These are phyloP conservation scores for Pseudopleuronectes americanus DNA, from an alignment of 2,797 vertebrate species.

Conservation along the genomic window DNA sequence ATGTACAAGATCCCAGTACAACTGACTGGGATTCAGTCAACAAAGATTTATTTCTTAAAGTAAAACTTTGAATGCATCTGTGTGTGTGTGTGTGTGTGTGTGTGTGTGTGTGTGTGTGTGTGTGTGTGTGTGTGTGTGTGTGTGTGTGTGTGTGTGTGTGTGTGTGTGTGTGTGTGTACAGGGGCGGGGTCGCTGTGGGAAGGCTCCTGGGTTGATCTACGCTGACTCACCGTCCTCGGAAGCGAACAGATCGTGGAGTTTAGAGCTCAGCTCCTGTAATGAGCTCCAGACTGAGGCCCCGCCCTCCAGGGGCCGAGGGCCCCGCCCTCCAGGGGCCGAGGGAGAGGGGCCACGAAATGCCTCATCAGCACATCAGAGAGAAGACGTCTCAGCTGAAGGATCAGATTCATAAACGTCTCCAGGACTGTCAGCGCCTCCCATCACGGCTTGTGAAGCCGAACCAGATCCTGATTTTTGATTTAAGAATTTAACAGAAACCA, in stretches of 20 bases:
- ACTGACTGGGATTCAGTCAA: no score
- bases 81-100: no score
- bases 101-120: neutral
- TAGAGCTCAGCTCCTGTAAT: constrained; percentile 63
- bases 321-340: constrained; percentile 28
- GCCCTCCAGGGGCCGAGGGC: no score
- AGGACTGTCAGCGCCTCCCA: no score
- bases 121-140: neutral
- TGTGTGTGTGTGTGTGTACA: constrained; percentile 24
- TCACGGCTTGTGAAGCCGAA: no score
- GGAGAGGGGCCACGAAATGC: constrained; percentile 24
- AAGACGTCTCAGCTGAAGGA: no score
- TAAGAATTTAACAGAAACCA: no score
- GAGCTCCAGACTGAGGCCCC: constrained; percentile 56
- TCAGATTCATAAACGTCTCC: no score
- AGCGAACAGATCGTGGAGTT: constrained; percentile 52
- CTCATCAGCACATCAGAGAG: constrained; percentile 60
- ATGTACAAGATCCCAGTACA: no score
- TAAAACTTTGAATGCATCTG: no score
- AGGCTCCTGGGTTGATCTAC: constrained; percentile 37
- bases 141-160: constrained; percentile 9
- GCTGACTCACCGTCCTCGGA: constrained; percentile 54
- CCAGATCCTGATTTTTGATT: no score
- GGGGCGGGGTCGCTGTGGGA: constrained; percentile 22
- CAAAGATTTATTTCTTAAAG: no score